These are phyloP conservation scores for Chymomyza fuscimana DNA, from an alignment of 2,888 invertebrate species.

Conservation along the genomic window DNA sequence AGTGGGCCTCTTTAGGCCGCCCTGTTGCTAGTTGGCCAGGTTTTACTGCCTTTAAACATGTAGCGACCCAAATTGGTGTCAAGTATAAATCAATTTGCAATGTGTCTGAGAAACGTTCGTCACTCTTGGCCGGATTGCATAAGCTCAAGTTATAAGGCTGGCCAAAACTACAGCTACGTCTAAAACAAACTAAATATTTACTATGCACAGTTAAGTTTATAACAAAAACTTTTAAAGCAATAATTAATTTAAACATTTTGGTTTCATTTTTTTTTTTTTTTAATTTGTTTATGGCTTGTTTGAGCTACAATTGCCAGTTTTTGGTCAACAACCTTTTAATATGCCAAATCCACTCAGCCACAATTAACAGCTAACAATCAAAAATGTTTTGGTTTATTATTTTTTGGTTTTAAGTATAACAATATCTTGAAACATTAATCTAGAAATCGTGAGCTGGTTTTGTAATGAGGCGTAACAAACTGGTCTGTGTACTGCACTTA, in stretches of 20 bases:
- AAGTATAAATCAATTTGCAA: conserved; percentile 46
- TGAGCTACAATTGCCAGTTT: neutral
- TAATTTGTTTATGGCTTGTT: neutral
- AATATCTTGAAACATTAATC: conserved; percentile 39
- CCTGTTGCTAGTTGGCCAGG: conserved; percentile 22
- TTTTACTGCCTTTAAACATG: conserved; percentile 20
- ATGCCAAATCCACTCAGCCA: conserved; percentile 29
- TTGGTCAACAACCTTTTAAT: conserved; percentile 44
- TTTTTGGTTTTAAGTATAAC: conserved; percentile 24
- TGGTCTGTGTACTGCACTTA: neutral
- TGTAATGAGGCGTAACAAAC: conserved; percentile 12
- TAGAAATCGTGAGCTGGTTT: conserved; percentile 39
- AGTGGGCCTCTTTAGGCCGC: neutral
- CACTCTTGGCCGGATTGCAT: conserved; percentile 11
- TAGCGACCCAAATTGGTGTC: conserved; percentile 31
- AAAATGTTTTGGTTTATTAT: neutral
- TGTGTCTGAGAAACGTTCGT: conserved; percentile 9
- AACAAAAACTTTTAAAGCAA: neutral
- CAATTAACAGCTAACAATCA: conserved; percentile 30
- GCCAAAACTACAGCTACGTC: conserved; percentile 1
- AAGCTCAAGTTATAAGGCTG: conserved; percentile 5
- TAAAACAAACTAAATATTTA: neutral
- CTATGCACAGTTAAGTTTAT: neutral
- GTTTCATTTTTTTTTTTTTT: neutral
- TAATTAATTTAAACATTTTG: neutral